Conservation (phyloP, 1,140 invertebrate species). For the Drosophila ananassae region DNA sequence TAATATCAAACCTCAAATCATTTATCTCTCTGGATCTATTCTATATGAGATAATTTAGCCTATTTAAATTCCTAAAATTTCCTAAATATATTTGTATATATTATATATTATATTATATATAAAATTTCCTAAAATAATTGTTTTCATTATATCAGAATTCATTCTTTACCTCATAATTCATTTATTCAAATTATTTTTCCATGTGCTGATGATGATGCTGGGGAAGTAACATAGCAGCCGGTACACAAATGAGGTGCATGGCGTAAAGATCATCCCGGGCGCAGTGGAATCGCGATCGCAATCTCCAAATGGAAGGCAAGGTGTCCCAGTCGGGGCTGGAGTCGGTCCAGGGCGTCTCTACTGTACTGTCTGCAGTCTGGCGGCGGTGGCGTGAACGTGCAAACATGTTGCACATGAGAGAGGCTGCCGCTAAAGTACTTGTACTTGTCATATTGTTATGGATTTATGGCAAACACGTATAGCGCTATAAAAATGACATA, state of each 20-base stretch:
- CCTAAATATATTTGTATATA: no score
- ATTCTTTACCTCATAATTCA: neutral
- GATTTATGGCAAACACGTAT: conserved; percentile 83
- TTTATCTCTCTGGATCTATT: no score
- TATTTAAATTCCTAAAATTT: no score
- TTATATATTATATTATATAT: no score
- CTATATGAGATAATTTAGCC: no score
- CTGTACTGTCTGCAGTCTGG: conserved; percentile 24
- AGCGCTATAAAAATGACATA: conserved; percentile 82
- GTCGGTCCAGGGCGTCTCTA: conserved; percentile 51
- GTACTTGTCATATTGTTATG: conserved; percentile 84
- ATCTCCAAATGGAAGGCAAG: conserved; percentile 64
- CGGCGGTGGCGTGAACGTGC: conserved; percentile 74
- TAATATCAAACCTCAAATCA: no score
- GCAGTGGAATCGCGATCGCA: conserved; percentile 69
- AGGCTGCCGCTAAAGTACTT: conserved; percentile 84
- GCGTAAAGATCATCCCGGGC: conserved; percentile 57
- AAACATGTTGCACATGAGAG: conserved; percentile 83
- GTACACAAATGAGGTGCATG: conserved; percentile 63
- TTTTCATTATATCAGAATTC: neutral
- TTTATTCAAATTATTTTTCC: neutral
- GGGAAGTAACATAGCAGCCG: conserved; percentile 49
- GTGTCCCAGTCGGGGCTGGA: conserved; percentile 36
- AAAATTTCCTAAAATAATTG: no score
- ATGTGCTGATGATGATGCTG: conserved; percentile 18